Base-by-base conservation (phyloP, 2,113 vertebrate genomes). In the Cnemophilus loriae region DNA sequence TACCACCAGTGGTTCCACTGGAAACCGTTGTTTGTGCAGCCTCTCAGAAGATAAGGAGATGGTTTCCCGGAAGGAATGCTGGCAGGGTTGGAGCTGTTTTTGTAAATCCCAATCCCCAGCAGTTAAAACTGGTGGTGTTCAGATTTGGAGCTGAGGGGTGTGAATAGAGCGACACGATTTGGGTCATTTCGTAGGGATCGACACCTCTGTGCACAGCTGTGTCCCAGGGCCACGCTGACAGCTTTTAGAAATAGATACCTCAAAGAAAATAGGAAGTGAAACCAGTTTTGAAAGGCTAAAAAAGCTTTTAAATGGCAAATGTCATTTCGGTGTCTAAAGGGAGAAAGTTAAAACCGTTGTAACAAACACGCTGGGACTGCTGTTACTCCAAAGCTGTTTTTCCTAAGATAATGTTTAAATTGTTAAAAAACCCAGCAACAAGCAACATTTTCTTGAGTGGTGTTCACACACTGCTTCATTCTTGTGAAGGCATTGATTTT, bases 311-410 rank as follows among this genome's bases (percentile, higher is more conserved):
- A 74, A 65, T 49, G 32, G 14, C 22, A 44, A 89, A 30, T 52
- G 19, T 24, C 13, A 84, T 91, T 74, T 77, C 30, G 30, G 16
- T 53, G 32, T 56, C 44, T 77, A 7, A 75, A 57, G 7, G 13
- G n/a, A 57, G 27, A 26, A 74, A 35, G 23, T 87, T 73, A 49
- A 90, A 92, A 42, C 9, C 22, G 4, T 13, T 53, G 21, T 52
- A 50, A 79, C 8, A 7, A 10, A 10, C 1, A 13, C 2, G 1
- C 39, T 44, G n/a, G 53, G 42, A 60, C 0, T 84, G 55, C 75
- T 74, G n/a, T 12, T 52, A 27, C 11, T 39, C 65, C 37, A 77
- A 35, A 68, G 2, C 14, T 59, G 11, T 4, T 83, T 83, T 73
- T 76, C 33, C 47, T 50, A 23, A 21, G 20, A 17, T 17, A 28